Evolutionary conservation across 2,113 vertebrate species (phyloP).

Genomic region (Anolis carolinensis): DNA sequence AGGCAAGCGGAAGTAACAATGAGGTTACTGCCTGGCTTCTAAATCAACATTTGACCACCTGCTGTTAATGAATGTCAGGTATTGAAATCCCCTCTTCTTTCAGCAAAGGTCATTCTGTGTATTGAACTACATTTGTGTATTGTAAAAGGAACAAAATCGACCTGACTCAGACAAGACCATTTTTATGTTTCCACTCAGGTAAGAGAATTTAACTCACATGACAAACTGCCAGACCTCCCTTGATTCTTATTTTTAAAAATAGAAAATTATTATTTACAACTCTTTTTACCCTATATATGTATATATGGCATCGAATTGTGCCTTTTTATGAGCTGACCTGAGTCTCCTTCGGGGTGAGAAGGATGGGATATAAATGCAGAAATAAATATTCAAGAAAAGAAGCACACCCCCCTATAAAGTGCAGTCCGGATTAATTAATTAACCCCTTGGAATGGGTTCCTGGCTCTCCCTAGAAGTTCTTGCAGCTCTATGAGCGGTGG

Average conservation of each 20-base stretch:
- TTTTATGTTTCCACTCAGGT: constrained; percentile 47
- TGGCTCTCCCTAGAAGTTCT: background rate
- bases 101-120: constrained; percentile 74
- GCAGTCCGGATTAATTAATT: background rate
- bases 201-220: constrained; percentile 49
- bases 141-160: constrained; percentile 65
- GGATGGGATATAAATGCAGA: no score
- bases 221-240: constrained; percentile 16
- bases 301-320: no score
- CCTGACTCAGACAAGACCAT: constrained; percentile 55
- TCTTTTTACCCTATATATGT: no score
- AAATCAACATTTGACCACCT: constrained; percentile 62
- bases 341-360: no score
- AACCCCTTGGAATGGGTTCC: background rate
- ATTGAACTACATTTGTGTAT: constrained; percentile 62
- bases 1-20: constrained; percentile 68
- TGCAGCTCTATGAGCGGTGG: no score
- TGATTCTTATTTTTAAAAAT: constrained; percentile 38
- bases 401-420: accelerated
- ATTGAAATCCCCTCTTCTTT: constrained; percentile 61
- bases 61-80: constrained; percentile 63
- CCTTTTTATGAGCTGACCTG: no score
- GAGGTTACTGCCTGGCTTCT: constrained; percentile 64
- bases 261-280: constrained; percentile 40
- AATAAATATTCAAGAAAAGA: constrained; percentile 4